Evolutionary conservation across 1,140 invertebrate species (phyloP).

Genomic region (Panagrolaimus sp.): DNA sequence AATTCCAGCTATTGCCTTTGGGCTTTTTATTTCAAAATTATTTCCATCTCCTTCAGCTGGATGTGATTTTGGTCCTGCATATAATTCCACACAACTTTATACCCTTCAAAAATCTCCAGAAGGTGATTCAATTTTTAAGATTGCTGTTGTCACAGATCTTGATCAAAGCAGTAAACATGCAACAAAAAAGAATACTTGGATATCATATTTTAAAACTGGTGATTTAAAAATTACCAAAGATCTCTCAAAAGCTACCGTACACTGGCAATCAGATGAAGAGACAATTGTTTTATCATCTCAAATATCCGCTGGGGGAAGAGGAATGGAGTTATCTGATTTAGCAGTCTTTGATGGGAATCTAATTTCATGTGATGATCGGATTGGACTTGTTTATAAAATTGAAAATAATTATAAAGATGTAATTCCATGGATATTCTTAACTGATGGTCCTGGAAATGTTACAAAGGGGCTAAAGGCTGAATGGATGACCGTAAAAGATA

Average conservation of each 20-base stretch:
- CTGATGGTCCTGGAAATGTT: constrained; percentile 81
- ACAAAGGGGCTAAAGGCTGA: constrained; percentile 87
- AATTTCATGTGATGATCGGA: constrained; percentile 88
- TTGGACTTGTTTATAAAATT: constrained; percentile 85
- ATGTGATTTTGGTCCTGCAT: neutral
- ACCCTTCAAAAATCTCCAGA: neutral
- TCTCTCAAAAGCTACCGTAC: constrained; percentile 27
- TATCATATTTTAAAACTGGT: constrained; percentile 30
- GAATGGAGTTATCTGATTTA: constrained; percentile 95
- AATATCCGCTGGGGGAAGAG: constrained; percentile 75
- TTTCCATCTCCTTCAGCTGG: too few relatives aligned
- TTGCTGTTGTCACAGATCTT: constrained; percentile 44
- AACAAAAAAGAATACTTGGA: constrained; percentile 37
- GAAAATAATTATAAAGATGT: constrained; percentile 46
- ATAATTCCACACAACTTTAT: neutral
- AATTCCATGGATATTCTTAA: constrained; percentile 76
- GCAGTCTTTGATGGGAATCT: constrained; percentile 86
- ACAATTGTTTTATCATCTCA: constrained; percentile 34
- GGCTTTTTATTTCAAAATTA: too few relatives aligned
- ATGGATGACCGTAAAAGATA: constrained; percentile 90
- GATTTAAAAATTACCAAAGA: constrained; percentile 28
- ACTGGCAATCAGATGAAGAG: constrained; percentile 35
- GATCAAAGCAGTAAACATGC: constrained; percentile 39
- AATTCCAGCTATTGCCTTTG: too few relatives aligned
- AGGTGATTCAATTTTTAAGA: constrained; percentile 25